A percentile compares a stretch with the other conserved stretches of the same genome.
phyloP scores from a whole-genome alignment of 2,888 invertebrate genomes.

The Rotaria sp. region DNA sequence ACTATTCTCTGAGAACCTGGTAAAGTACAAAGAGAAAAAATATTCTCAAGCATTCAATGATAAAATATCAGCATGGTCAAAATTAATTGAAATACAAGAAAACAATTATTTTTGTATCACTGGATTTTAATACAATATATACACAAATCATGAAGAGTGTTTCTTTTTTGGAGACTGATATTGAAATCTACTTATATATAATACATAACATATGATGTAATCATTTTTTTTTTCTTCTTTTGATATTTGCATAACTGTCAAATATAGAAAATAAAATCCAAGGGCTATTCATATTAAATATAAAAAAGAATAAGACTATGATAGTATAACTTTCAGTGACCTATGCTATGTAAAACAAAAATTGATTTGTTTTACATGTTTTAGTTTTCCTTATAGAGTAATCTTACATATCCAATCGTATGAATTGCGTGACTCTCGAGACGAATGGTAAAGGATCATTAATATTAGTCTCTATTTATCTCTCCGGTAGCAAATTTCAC shows the following conservation, averaged over 20 bases:
- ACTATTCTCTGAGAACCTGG: neutral
- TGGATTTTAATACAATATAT: neutral
- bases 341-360: neutral
- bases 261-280: neutral
- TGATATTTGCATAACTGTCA: neutral
- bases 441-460: neutral
- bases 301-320: neutral
- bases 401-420: neutral
- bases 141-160: neutral
- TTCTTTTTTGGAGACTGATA: neutral
- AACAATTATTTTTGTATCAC: neutral
- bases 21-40: neutral
- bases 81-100: neutral
- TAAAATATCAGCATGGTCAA: neutral
- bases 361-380: neutral
- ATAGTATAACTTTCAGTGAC: neutral
- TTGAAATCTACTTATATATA: neutral
- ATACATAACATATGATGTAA: neutral
- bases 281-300: neutral
- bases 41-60: neutral
- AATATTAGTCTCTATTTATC: neutral
- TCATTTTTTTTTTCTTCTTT: neutral
- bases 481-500: neutral
- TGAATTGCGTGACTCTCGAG: neutral
- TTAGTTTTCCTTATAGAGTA: neutral